Conservation (phyloP, 2,113 vertebrate genomes). For the Dendrocopos noguchii region DNA sequence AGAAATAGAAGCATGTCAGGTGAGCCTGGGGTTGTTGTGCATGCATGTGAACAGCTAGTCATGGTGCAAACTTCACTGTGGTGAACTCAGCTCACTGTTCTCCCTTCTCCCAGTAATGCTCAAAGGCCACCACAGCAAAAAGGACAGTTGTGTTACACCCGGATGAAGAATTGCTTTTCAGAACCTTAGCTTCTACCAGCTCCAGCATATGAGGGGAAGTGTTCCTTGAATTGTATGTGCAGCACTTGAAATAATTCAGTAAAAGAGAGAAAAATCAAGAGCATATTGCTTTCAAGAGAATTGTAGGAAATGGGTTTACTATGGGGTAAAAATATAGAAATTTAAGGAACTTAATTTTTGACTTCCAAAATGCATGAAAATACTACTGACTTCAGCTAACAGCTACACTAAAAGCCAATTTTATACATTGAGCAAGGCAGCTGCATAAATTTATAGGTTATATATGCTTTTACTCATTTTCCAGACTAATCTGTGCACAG, state of each 20-base stretch:
- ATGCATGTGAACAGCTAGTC: background rate
- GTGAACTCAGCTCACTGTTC: background rate
- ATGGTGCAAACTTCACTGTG: background rate
- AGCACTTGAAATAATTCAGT: background rate
- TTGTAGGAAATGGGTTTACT: background rate
- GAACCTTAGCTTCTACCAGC: background rate
- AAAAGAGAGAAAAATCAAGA: background rate
- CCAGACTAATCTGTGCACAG: background rate
- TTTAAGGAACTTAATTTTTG: background rate
- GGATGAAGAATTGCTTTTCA: background rate
- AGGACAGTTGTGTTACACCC: background rate
- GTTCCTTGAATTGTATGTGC: background rate
- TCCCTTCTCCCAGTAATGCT: background rate
- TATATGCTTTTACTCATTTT: background rate
- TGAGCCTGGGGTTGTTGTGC: background rate
- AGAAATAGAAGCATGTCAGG: background rate
- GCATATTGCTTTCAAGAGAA: background rate
- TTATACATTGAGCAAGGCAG: background rate
- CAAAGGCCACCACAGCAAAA: background rate
- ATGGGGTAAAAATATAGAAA: background rate
- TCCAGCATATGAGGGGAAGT: background rate
- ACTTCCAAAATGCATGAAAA: background rate
- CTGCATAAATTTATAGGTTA: background rate
- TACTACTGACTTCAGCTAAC: background rate
- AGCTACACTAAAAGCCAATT: background rate